phyloP scores from a whole-genome alignment of 2,797 vertebrate genomes.

The Pipistrellus pygmaeus region DNA sequence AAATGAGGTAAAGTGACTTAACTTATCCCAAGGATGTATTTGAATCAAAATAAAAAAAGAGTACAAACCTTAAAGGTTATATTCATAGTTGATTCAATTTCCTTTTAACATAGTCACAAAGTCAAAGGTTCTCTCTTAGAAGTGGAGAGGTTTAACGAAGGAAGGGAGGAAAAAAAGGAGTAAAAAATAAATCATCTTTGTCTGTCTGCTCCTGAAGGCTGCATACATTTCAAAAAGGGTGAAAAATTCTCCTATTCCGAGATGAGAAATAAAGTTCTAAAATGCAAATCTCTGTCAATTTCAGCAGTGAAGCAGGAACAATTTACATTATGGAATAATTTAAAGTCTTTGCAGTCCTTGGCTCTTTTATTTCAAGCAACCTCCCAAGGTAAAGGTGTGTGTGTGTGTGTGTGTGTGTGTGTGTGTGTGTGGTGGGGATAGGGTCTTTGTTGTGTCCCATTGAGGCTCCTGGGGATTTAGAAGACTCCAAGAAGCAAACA shows the following conservation, averaged over 20 bases:
- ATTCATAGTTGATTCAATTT: constrained; percentile 24
- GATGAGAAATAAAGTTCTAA: constrained; percentile 50
- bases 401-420: neutral
- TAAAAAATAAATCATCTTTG: neutral
- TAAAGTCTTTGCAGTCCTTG: neutral
- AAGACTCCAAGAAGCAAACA: neutral
- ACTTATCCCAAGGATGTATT: neutral
- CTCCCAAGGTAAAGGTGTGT: neutral
- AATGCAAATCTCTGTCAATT: constrained; percentile 64
- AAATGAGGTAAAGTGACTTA: neutral
- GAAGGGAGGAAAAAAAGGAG: neutral
- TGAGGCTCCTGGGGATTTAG: neutral
- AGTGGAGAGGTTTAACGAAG: neutral
- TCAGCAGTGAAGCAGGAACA: constrained; percentile 58
- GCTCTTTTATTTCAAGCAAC: neutral
- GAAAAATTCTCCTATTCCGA: constrained; percentile 46
- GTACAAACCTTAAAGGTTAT: neutral
- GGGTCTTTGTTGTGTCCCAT: neutral
- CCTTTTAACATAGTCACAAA: neutral
- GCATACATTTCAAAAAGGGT: constrained; percentile 30
- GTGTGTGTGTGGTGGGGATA: rapidly evolving
- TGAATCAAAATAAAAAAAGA: constrained; percentile 21
- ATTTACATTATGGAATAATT: constrained; percentile 43
- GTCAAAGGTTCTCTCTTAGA: neutral
- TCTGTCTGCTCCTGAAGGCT: neutral